Evolutionary conservation across 2,888 invertebrate species (phyloP).

Genomic region (Fragum sueziense): DNA sequence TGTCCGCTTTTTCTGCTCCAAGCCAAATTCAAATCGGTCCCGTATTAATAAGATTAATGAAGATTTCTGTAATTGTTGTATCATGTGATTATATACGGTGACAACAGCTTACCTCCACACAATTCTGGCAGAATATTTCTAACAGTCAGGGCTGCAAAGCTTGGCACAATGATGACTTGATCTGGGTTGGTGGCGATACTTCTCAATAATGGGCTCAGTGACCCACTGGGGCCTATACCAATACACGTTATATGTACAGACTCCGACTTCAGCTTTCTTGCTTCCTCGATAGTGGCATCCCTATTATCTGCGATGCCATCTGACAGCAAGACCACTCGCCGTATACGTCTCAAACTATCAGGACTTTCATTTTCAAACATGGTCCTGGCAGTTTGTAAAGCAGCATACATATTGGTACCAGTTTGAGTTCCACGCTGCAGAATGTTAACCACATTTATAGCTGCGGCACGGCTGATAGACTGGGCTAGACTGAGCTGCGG

Average conservation of each 20-base stretch:
- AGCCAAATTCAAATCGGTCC: too few relatives aligned
- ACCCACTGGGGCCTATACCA: conserved; percentile 25
- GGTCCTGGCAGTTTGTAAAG: conserved; percentile 10
- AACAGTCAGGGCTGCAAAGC: conserved; percentile 8
- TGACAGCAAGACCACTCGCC: conserved; percentile 27
- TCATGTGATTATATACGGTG: neutral
- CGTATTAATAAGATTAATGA: neutral
- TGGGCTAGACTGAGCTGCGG: conserved; percentile 19
- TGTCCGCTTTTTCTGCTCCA: too few relatives aligned
- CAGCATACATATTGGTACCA: conserved; percentile 34
- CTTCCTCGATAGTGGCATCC: neutral
- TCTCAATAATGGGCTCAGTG: conserved; percentile 4
- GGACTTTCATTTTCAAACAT: conserved; percentile 26
- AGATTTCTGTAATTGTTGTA: neutral
- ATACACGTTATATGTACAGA: conserved; percentile 30
- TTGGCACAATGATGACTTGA: conserved; percentile 13
- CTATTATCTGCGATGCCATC: conserved; percentile 30
- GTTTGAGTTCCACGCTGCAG: conserved; percentile 17
- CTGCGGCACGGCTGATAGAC: conserved; percentile 11
- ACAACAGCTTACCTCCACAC: conserved; percentile 31
- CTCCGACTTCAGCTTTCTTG: conserved; percentile 21
- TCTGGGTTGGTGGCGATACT: conserved; percentile 29
- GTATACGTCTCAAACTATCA: neutral
- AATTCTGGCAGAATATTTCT: conserved; percentile 26
- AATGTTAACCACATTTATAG: neutral